These are phyloP conservation scores for Tylochromis polylepis DNA, from an alignment of 2,113 vertebrate genomes.

Conservation along the genomic window DNA sequence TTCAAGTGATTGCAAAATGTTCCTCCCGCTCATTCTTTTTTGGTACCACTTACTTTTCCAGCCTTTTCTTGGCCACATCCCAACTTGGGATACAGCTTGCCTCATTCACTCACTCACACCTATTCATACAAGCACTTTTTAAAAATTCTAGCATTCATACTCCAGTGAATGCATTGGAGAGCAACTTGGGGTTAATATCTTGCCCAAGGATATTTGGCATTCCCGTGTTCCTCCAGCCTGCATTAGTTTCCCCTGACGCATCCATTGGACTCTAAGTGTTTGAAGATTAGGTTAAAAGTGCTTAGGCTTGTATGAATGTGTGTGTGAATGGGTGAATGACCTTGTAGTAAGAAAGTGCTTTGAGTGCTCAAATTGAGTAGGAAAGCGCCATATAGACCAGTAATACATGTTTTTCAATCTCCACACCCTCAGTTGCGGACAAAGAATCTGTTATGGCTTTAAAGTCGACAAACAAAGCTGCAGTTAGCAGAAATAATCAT, in stretches of 20 bases:
- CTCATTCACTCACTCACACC: too few species aligned
- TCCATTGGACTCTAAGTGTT: neutral
- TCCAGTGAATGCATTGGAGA: too few species aligned
- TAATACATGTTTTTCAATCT: neutral
- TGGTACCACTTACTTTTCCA: too few species aligned
- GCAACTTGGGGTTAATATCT: too few species aligned
- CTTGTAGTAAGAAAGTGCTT: neutral
- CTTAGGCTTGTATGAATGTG: neutral
- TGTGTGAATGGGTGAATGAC: neutral
- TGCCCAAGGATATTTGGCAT: too few species aligned
- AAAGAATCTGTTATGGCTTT: neutral
- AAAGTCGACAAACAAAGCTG: neutral
- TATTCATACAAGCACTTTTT: too few species aligned
- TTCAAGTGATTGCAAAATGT: too few species aligned
- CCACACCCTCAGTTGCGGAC: neutral
- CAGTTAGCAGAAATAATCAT: neutral
- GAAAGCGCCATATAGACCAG: neutral
- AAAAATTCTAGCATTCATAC: too few species aligned
- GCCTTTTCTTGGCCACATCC: too few species aligned
- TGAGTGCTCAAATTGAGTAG: neutral
- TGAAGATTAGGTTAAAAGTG: neutral
- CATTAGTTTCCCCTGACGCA: accelerated
- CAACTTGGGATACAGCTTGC: too few species aligned
- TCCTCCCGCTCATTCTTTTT: too few species aligned
- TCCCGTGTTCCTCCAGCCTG: neutral